Conservation (phyloP, 2,797 vertebrate species). For the Phoxinus dragarum region DNA sequence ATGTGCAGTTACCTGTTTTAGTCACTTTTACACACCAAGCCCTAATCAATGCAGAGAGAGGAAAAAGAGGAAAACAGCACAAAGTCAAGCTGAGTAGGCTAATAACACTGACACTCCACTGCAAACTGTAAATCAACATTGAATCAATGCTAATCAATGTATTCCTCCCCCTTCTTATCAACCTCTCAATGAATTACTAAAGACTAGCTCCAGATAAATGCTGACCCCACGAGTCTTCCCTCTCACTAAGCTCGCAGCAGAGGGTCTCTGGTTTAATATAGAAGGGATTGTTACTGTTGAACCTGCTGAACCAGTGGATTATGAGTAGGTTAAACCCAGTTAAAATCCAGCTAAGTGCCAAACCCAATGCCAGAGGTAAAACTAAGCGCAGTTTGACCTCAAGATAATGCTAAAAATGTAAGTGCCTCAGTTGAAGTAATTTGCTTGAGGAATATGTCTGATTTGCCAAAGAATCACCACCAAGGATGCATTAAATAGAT, state of each 20-base stretch:
- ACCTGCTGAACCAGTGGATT: slow-evolving; percentile 79
- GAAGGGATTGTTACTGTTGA: slow-evolving; percentile 69
- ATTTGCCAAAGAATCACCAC: neutral
- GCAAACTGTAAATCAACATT: slow-evolving; percentile 47
- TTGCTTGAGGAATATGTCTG: neutral
- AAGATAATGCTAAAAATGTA: neutral
- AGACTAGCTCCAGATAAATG: slow-evolving; percentile 7
- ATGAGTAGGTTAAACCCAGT: slow-evolving; percentile 69
- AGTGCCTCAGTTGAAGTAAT: neutral
- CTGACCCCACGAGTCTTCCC: neutral
- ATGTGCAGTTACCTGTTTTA: neutral
- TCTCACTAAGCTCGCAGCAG: neutral
- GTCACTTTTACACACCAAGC: neutral
- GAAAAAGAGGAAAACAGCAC: slow-evolving; percentile 35
- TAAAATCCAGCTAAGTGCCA: slow-evolving; percentile 67
- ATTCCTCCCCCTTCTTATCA: slow-evolving; percentile 33
- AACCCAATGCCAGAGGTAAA: slow-evolving; percentile 68
- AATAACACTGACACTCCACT: slow-evolving; percentile 47
- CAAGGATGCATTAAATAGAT: neutral
- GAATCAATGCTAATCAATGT: slow-evolving; percentile 44
- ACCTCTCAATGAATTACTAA: slow-evolving; percentile 26
- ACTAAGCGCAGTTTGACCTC: slow-evolving; percentile 58
- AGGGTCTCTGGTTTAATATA: slow-evolving; percentile 68
- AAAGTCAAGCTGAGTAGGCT: slow-evolving; percentile 47
- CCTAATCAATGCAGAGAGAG: slow-evolving; percentile 31